Conservation (phyloP, 2,888 invertebrate genomes). For the Ochropleura plecta region DNA sequence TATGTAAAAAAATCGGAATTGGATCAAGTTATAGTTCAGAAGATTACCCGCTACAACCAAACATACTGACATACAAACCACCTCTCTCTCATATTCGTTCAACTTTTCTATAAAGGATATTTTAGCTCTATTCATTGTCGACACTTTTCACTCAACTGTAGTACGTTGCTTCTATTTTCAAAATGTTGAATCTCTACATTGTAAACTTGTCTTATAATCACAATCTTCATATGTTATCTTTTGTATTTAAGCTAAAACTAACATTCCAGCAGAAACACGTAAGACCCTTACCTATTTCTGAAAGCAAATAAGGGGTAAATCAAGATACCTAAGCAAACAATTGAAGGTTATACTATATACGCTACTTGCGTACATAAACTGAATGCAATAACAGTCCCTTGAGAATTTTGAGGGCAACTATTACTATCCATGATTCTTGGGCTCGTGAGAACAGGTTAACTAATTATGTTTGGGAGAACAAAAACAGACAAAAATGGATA, state of each 20-base stretch:
- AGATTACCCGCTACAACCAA: too few species aligned
- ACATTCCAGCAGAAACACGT: constrained; percentile 18
- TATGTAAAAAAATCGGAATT: too few species aligned
- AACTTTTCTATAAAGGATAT: too few species aligned
- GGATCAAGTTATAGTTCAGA: too few species aligned
- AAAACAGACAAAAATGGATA: background rate
- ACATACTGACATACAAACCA: too few species aligned
- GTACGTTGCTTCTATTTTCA: too few species aligned
- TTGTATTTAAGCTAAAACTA: constrained; percentile 21
- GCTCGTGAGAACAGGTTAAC: background rate
- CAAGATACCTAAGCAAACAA: constrained; percentile 50
- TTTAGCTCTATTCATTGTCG: too few species aligned
- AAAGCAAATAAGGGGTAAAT: constrained; percentile 47
- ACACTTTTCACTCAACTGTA: too few species aligned
- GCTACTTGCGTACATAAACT: constrained; percentile 27
- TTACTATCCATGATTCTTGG: constrained; percentile 19
- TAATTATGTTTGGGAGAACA: constrained; percentile 6
- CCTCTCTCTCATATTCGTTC: too few species aligned
- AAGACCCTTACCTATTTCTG: constrained; percentile 31
- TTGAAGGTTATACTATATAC: constrained; percentile 29
- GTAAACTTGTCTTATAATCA: background rate
- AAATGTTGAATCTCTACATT: too few species aligned
- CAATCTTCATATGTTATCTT: constrained; percentile 6
- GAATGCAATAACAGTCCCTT: constrained; percentile 47
- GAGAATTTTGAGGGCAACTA: constrained; percentile 33